Evolutionary conservation across 2,113 vertebrate genomes (phyloP), one percentile per base, ranked within the genome.

Genomic region (Danionella cerebrum): DNA sequence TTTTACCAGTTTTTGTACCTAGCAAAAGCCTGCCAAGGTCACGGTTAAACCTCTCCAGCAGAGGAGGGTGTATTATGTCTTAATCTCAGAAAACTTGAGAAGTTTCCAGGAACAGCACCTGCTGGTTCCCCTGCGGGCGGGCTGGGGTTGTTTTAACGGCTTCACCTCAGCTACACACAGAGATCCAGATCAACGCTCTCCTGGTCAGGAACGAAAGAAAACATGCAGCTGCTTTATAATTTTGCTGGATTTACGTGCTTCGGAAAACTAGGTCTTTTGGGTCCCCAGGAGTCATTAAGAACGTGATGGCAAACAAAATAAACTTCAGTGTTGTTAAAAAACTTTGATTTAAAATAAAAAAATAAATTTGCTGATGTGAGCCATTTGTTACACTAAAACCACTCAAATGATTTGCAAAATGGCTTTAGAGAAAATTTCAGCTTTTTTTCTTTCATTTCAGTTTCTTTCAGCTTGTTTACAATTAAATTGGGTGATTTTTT

Each of bases 81-180:
- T 67, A 73, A 81, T 76, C 78, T 39, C 29, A 13, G 72, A 50
- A 53, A 60, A 75, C 69, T 77, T 6, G 62, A 76, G 62, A 50
- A 75, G 66, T 70, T 74, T 78, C 66, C 65, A 71, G 73, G 69
- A 81, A 72, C 27, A 76, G 75, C 82, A 83, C 82, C 84, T 85
- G 80, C 79, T 80, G 76, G 39, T 38, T 72, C 62, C 67, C 67
- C 59, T 16, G 22, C 11, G 36, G 24, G 13, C 9, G 6, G 13
- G 29, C 5, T 18, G 59, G 48, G 59, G 59, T 47, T 29, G 12
- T 19, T 25, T 25, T 4, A 27, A 75, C 76, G 68, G 59, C 53
- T 44, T 14, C 38, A 59, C 42, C 48, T 62, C 11, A 52, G 75
- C 69, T 72, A 71, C 53, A 16, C 13, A 29, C 24, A 39, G 54